Evolutionary conservation across 2,888 invertebrate genomes (phyloP), one percentile per base, ranked within the genome.

Genomic region (Volucella zonaria): DNA sequence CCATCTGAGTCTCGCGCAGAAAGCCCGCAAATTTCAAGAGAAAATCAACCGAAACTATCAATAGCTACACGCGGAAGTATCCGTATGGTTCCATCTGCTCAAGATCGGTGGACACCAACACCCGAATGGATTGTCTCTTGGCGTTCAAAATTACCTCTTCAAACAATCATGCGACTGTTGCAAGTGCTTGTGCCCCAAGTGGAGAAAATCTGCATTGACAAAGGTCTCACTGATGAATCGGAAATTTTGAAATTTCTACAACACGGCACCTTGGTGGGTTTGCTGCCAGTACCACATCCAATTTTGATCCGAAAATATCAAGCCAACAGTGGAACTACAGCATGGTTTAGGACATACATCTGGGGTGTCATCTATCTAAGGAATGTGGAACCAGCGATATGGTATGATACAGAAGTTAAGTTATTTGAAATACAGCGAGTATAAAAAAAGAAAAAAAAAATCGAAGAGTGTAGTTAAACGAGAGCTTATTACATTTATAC

Each of bases 141-240:
- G 99, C 98, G 99, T 90, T 95, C 95, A 86, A 99, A 99, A 92
- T 93, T 99, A 87, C 99, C 99, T 8, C 93, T 99, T 88, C 99
- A 99, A 93, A 99, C 99, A 71, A 99, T 99, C 89, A 99, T 99
- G 99, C 93, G 99, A 88, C 94, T 99, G 90, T 93, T 99, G 87
- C 99, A 99, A 93, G 99, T 99, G 42, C 93, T 99, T 6, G 99
- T 99, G 87, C 99, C 99, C 70, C 99, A 99, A 93, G 99, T 99
- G 23, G 99, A 99, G 93, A 99, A 99, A 93, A 99, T 99, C 89
- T 99, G 99, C 93, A 99, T 99, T 89, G 99, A 99, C 92, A 98
- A 98, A 92, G 99, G 99, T 0, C 93, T 99, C 87, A 99, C 99
- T 3, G 99, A 99, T 92, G 99, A 99, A 93, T 98, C 98, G 88